Conservation (phyloP, 2,113 vertebrate genomes). For the Mirounga angustirostris region DNA sequence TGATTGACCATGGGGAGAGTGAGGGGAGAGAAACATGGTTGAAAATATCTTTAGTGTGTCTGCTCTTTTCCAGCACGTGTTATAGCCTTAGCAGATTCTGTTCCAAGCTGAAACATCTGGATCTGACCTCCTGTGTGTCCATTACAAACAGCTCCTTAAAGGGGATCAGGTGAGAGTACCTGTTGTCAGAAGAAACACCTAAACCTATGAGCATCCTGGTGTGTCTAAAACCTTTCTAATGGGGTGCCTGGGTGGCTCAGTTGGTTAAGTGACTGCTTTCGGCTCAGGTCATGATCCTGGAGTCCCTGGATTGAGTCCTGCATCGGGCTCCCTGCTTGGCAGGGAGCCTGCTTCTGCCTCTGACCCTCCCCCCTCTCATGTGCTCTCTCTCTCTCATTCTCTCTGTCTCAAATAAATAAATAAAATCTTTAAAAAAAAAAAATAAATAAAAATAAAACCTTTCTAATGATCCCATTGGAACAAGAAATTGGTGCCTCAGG, state of each 20-base stretch:
- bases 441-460: neutral
- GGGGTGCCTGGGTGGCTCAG: too few species aligned
- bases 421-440: too few species aligned
- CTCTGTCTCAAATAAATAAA: too few species aligned
- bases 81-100: slow-evolving; percentile 98
- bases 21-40: slow-evolving; percentile 76
- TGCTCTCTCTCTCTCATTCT: too few species aligned
- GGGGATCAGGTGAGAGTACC: slow-evolving; percentile 92
- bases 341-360: too few species aligned
- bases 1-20: neutral
- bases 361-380: too few species aligned
- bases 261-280: too few species aligned
- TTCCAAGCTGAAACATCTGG: slow-evolving; percentile 96
- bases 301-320: too few species aligned
- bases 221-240: neutral
- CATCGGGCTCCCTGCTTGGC: too few species aligned
- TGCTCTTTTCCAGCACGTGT: slow-evolving; percentile 92
- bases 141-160: slow-evolving; percentile 97
- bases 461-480: neutral
- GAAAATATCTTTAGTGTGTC: slow-evolving; percentile 84
- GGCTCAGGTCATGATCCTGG: too few species aligned
- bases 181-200: neutral
- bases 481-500: neutral
- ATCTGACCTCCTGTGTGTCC: slow-evolving; percentile 97
- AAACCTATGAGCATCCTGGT: neutral